Conservation (phyloP, 2,797 vertebrate genomes). For the Bovichtus variegatus region DNA sequence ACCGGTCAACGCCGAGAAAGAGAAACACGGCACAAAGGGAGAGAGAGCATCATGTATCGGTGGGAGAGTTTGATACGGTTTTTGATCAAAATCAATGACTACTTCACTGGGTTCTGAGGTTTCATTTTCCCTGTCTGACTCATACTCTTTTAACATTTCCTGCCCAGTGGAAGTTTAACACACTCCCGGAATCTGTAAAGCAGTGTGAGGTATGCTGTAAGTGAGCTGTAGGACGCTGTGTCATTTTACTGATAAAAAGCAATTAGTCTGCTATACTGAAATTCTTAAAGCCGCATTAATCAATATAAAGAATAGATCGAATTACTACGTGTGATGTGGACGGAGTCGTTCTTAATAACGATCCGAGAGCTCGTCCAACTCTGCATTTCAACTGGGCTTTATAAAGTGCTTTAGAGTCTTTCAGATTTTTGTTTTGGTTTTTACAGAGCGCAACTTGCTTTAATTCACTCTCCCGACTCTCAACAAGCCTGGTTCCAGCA, state of each 20-base stretch:
- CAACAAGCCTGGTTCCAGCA: neutral
- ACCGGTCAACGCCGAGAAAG: conserved; percentile 29
- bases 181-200: neutral
- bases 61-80: neutral
- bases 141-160: neutral
- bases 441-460: neutral
- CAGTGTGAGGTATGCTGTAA: neutral
- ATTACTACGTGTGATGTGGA: neutral
- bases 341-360: neutral
- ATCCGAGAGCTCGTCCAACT: neutral
- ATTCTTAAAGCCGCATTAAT: neutral
- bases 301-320: neutral
- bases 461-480: neutral
- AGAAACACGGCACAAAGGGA: neutral
- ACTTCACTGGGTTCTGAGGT: conserved; percentile 7
- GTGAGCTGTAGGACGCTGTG: neutral
- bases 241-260: neutral
- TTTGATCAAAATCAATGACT: conserved; percentile 17
- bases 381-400: neutral
- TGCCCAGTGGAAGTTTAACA: neutral
- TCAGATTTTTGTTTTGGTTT: neutral
- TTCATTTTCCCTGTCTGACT: conserved; percentile 21
- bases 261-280: neutral
- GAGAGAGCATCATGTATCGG: conserved; percentile 6
- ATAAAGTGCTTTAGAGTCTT: neutral